Evolutionary conservation across 37 sponge, comb jelly and placozoan species (phyloP).

Genomic region (Tethya wilhelma): DNA sequence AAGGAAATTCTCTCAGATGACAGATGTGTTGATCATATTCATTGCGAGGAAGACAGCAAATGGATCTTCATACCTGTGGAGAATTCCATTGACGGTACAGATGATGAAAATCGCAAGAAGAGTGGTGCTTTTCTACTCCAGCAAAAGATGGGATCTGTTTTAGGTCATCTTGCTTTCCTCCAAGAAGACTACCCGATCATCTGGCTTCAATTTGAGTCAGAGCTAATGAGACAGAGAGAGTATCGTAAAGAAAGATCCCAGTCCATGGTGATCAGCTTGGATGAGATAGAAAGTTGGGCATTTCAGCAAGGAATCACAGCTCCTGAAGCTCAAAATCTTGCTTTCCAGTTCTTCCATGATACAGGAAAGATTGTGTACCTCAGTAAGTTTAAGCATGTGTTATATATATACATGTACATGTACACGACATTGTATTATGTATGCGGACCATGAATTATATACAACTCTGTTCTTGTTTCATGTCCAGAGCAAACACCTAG

Average conservation of each 20-base stretch:
- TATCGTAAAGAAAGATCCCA: background rate
- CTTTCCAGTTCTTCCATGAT: slow-evolving; percentile 69
- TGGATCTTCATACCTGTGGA: slow-evolving; percentile 31
- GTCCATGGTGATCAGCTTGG: background rate
- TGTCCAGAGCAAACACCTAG: background rate
- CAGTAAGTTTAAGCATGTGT: slow-evolving; percentile 6
- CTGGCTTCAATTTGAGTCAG: slow-evolving; percentile 44
- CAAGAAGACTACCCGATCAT: slow-evolving; percentile 42
- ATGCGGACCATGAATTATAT: too few species aligned
- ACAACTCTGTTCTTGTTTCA: too few species aligned
- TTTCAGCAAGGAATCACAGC: background rate
- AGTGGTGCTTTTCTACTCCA: slow-evolving; percentile 52
- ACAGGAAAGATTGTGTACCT: slow-evolving; percentile 41
- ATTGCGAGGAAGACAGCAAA: too few species aligned
- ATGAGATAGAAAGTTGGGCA: background rate
- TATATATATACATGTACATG: too few species aligned
- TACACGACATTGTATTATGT: too few species aligned
- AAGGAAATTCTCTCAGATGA: too few species aligned
- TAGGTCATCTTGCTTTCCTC: slow-evolving; percentile 21
- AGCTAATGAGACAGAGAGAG: background rate
- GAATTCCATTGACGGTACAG: slow-evolving; percentile 31
- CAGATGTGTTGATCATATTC: slow-evolving; percentile 21
- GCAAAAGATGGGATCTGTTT: slow-evolving; percentile 2
- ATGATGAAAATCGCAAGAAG: background rate
- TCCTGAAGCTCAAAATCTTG: slow-evolving; percentile 18